Conservation (phyloP, 2,113 vertebrate genomes). For the Ardeotis arabs region DNA sequence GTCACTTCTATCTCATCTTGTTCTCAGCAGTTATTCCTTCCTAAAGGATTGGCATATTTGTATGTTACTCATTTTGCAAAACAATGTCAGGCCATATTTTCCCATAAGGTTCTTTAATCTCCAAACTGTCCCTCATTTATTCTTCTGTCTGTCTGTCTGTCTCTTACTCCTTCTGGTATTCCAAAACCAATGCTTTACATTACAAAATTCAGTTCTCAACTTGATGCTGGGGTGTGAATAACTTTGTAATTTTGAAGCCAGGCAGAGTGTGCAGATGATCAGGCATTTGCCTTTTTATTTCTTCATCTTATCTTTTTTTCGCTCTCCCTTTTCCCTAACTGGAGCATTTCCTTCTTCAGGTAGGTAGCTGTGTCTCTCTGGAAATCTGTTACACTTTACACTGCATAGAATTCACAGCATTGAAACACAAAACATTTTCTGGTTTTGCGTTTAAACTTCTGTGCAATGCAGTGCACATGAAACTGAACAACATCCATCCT, state of each 20-base stretch:
- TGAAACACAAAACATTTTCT: accelerated
- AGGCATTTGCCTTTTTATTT: not conserved
- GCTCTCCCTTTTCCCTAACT: not conserved
- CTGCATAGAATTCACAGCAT: not conserved
- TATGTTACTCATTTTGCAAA: not conserved
- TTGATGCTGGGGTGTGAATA: not conserved
- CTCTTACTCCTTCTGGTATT: not conserved
- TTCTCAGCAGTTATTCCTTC: conserved; percentile 22
- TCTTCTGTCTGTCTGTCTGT: not conserved
- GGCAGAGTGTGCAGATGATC: not conserved
- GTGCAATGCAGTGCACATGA: not conserved
- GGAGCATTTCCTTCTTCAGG: not conserved
- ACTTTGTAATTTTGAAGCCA: not conserved
- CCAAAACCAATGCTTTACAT: not conserved
- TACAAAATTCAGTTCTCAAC: not conserved
- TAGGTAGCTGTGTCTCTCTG: not conserved
- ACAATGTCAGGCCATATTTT: not conserved
- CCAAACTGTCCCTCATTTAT: not conserved
- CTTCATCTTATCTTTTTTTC: not conserved
- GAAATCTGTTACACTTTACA: not conserved
- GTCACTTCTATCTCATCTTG: not conserved
- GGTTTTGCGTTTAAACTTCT: not conserved
- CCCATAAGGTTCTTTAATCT: conserved; percentile 1
- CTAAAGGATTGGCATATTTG: not conserved
- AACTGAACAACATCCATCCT: not conserved